Evolutionary conservation across 2,888 invertebrate species (phyloP).

Genomic region (Tribolium freemani): DNA sequence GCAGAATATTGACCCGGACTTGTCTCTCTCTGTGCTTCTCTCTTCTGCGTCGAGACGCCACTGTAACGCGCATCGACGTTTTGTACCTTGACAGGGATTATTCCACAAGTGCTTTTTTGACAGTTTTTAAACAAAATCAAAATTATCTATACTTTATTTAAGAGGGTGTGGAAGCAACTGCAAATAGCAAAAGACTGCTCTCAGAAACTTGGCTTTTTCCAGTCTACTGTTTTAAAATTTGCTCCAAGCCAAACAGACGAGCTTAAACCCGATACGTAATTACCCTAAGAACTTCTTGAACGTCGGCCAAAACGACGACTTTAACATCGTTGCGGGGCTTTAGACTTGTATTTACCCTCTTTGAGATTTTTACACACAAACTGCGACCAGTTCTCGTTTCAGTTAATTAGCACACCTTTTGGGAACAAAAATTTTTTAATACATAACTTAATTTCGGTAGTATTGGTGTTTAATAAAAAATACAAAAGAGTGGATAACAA

Average conservation of each 20-base stretch:
- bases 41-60: constrained; percentile 56
- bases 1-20: constrained; percentile 60
- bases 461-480: background rate
- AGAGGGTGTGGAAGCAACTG: background rate
- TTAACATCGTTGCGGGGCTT: background rate
- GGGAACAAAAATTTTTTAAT: too few relatives aligned
- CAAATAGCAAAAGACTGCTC: too few relatives aligned
- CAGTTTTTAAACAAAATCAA: background rate
- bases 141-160: background rate
- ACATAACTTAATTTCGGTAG: too few relatives aligned
- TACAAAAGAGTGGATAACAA: background rate
- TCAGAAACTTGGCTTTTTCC: too few relatives aligned
- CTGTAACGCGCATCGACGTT: constrained; percentile 49
- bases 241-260: too few relatives aligned
- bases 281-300: background rate
- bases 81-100: constrained; percentile 27
- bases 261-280: background rate
- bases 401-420: too few relatives aligned
- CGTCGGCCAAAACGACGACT: background rate
- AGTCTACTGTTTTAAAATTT: too few relatives aligned
- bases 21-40: constrained; percentile 49
- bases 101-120: too few relatives aligned
- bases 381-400: too few relatives aligned
- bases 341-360: background rate
- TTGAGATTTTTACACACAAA: background rate